Evolutionary conservation across 2,888 invertebrate species (phyloP).

Genomic region (Urechis unicinctus): DNA sequence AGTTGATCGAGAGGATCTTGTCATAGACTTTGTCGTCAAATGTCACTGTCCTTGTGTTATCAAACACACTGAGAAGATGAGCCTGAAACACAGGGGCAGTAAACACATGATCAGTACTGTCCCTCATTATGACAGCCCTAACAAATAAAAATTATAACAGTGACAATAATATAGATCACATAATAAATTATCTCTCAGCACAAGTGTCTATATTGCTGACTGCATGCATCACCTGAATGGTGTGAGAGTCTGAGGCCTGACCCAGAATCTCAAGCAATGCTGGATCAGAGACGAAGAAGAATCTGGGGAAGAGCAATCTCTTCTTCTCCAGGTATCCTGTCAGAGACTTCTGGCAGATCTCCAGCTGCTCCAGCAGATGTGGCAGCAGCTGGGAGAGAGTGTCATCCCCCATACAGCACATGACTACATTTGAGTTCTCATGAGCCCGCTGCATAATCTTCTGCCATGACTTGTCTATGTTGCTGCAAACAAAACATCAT

Average conservation of each 20-base stretch:
- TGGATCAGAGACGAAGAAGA: slow-evolving; percentile 53
- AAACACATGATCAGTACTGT: not conserved
- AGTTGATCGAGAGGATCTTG: slow-evolving; percentile 86
- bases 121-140: not conserved
- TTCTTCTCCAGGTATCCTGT: slow-evolving; percentile 64
- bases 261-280: slow-evolving; percentile 51
- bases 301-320: slow-evolving; percentile 39
- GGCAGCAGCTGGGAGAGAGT: slow-evolving; percentile 82
- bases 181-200: not conserved
- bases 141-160: not conserved
- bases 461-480: slow-evolving; percentile 97
- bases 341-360: slow-evolving; percentile 91
- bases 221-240: slow-evolving; percentile 45
- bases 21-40: slow-evolving; percentile 96
- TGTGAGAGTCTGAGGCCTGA: slow-evolving; percentile 52
- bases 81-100: slow-evolving; percentile 59
- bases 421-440: slow-evolving; percentile 90
- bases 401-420: slow-evolving; percentile 94
- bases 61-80: slow-evolving; percentile 90
- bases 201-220: no score
- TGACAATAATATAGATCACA: not conserved
- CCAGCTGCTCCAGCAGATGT: slow-evolving; percentile 90
- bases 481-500: slow-evolving; percentile 62
- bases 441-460: slow-evolving; percentile 84
- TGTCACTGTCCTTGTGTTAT: slow-evolving; percentile 81